Evolutionary conservation across 2,797 vertebrate genomes (phyloP).

Genomic region (Anomalospiza imberbis): DNA sequence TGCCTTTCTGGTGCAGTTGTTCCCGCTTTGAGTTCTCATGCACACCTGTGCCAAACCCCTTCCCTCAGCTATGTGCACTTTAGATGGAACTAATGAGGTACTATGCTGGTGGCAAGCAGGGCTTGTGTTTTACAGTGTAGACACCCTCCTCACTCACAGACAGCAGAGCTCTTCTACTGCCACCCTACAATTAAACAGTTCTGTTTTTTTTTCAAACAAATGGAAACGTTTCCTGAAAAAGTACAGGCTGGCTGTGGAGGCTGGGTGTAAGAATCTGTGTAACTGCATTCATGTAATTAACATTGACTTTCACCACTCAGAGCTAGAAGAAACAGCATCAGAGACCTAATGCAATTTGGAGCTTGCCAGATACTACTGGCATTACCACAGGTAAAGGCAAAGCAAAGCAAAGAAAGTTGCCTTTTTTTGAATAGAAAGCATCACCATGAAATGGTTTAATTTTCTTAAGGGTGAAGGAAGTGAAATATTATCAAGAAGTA

Average conservation of each 20-base stretch:
- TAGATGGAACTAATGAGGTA: neutral
- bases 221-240: neutral
- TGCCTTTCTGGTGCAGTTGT: neutral
- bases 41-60: rapidly evolving
- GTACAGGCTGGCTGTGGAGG: neutral
- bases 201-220: neutral
- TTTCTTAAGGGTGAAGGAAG: neutral
- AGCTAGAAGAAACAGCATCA: neutral
- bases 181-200: neutral
- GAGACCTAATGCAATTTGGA: neutral
- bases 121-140: neutral
- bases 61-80: neutral
- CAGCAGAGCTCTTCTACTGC: neutral
- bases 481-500: neutral
- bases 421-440: neutral
- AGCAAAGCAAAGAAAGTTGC: neutral
- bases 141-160: neutral
- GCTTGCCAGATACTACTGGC: neutral
- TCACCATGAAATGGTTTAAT: neutral
- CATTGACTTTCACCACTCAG: neutral
- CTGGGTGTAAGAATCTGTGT: neutral
- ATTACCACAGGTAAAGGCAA: neutral
- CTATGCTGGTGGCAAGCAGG: neutral
- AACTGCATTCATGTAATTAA: neutral
- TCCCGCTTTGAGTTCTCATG: neutral